Evolutionary conservation across 2,888 invertebrate genomes (phyloP).

Genomic region (Tenthredo livida): DNA sequence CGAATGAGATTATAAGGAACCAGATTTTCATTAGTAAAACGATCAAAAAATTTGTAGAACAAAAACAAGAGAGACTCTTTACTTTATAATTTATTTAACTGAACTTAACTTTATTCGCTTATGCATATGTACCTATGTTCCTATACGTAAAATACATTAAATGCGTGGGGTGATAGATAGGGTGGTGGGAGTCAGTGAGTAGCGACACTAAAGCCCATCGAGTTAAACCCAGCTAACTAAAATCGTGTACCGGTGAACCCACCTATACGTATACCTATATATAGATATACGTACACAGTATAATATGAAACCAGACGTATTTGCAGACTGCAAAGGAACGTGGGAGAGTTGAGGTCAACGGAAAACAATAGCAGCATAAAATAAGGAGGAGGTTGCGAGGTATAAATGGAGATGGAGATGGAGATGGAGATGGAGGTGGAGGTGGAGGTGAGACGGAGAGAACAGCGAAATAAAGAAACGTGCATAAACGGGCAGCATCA

Average conservation of each 20-base stretch:
- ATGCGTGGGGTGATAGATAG: neutral
- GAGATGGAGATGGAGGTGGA: neutral
- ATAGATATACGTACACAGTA: neutral
- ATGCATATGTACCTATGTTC: neutral
- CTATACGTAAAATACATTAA: neutral
- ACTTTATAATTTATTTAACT: neutral
- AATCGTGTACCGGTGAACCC: slow-evolving; percentile 5
- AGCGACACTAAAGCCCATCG: neutral
- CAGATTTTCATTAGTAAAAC: neutral
- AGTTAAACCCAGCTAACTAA: neutral
- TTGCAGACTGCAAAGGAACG: slow-evolving; percentile 27
- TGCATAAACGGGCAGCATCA: neutral
- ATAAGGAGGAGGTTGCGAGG: neutral
- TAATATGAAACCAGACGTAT: neutral
- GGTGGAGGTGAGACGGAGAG: neutral
- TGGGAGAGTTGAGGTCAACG: slow-evolving; percentile 48
- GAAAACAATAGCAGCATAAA: slow-evolving; percentile 37
- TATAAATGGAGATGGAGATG: neutral
- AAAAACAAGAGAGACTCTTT: neutral
- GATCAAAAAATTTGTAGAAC: too few species aligned
- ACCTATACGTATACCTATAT: neutral
- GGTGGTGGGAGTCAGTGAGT: neutral
- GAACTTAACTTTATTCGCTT: neutral
- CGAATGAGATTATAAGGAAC: neutral
- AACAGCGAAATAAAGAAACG: neutral